Base-by-base conservation (phyloP, 2,113 vertebrate species). In the Lanius collurio region DNA sequence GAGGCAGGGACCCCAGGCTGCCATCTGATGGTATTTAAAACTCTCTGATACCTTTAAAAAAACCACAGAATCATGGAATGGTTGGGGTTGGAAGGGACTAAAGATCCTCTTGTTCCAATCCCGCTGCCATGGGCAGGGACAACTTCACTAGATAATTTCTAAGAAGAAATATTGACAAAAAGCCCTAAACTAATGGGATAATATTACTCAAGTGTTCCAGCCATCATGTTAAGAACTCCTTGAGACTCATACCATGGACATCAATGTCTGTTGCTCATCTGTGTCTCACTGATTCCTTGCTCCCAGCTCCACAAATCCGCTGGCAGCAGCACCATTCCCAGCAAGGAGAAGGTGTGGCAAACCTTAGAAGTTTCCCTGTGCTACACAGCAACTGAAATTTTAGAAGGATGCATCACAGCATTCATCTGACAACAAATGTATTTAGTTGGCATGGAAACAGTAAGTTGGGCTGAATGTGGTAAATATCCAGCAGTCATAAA, bases 391-490 rank as follows among this genome's bases (percentile, higher is more conserved):
- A 82, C 93, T 52, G 69, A 49, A 42, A 92, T 95, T 95, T 95
- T 94, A 86, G 71, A 93, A 80, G 42, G 93, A 95, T 93, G 87
- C 96, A 97, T 97, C 97, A 96, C 41, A 84, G 94, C 95, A 28
- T 78, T 96, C 97, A 78, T 94, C 96, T 82, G 96, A 96, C 97
- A 97, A 98, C 97, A 98, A 97, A 97, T 95, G 94, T 82, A 91
- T 97, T 98, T 97, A 97, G 97, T 95, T 98, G 97, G 97, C 97
- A 96, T 93, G 87, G 96, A 97, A 97, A 98, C 97, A 95, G 98
- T 44, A 94, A 97, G 94, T 97, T 89, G 87, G 96, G 82, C 87
- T 94, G 96, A 94, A 90, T 62, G 96, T 91, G 97, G 97, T 97
- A 98, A 98, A 97, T 97, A 98, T 96, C 97, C 96, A 97, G 94